These are phyloP conservation scores for Onthophagus sagittarius DNA, from an alignment of 2,888 invertebrate species.

Conservation along the genomic window DNA sequence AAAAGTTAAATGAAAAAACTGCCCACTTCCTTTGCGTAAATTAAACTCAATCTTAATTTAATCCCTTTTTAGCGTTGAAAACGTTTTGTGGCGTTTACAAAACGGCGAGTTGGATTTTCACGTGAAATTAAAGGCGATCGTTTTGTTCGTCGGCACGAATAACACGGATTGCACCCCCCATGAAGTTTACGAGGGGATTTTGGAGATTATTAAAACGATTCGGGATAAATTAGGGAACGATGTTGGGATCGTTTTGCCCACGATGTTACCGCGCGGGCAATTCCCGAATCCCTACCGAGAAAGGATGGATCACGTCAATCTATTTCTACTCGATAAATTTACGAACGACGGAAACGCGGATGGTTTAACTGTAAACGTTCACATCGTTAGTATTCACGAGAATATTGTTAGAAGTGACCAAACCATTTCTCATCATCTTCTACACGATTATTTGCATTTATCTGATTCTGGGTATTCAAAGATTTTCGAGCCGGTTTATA, in stretches of 20 bases:
- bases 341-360: constrained; percentile 42
- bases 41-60: background rate
- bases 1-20: background rate
- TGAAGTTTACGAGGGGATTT: constrained; percentile 60
- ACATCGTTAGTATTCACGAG: constrained; percentile 45
- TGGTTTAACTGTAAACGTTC: constrained; percentile 41
- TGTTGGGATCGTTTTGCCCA: constrained; percentile 53
- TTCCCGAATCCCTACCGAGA: constrained; percentile 60
- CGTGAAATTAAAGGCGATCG: constrained; percentile 63
- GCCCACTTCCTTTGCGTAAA: background rate
- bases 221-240: constrained; percentile 56
- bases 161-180: constrained; percentile 60
- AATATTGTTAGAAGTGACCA: constrained; percentile 51
- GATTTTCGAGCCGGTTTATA: constrained; percentile 56
- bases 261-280: constrained; percentile 63
- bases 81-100: constrained; percentile 64
- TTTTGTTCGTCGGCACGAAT: constrained; percentile 64
- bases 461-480: constrained; percentile 62
- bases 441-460: constrained; percentile 68
- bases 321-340: constrained; percentile 49
- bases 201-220: constrained; percentile 57
- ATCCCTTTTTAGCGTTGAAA: constrained; percentile 51
- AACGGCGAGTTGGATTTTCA: constrained; percentile 66
- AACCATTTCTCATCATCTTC: constrained; percentile 59
- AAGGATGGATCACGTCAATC: constrained; percentile 58